Conservation (phyloP, 2,113 vertebrate species). For the Atlantisia rogersi region DNA sequence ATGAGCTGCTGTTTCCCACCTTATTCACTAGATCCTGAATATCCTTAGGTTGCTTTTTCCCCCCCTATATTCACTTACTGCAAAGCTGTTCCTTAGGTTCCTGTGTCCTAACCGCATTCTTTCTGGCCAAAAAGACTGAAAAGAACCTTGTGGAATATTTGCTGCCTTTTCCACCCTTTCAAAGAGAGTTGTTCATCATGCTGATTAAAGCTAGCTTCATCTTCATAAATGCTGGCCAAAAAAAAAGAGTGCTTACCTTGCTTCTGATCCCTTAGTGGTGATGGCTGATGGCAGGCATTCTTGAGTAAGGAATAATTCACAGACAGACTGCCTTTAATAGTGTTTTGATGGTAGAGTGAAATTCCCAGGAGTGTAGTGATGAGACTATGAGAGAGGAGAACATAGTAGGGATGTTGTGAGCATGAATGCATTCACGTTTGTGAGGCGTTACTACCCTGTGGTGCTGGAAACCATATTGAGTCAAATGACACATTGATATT, state of each 20-base stretch:
- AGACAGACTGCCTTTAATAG: not conserved
- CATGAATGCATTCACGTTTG: not conserved
- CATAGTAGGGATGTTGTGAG: not conserved
- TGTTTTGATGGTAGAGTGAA: not conserved
- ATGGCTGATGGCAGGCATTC: not conserved
- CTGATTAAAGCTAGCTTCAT: not conserved
- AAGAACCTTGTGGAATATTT: not conserved
- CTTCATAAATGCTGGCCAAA: not conserved
- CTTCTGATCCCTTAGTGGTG: not conserved
- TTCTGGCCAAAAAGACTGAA: not conserved
- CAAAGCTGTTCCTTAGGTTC: not conserved
- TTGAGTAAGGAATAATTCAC: not conserved
- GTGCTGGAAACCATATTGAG: not conserved
- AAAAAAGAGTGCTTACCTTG: not conserved
- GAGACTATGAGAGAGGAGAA: not conserved
- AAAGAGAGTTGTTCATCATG: not conserved
- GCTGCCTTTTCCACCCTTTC: not conserved
- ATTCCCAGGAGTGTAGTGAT: not conserved
- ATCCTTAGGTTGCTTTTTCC: not conserved
- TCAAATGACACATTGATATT: not conserved
- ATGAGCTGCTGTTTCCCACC: not conserved
- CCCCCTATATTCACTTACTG: not conserved
- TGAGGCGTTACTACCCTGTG: not conserved
- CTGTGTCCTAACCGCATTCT: not conserved
- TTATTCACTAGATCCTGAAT: not conserved